Percentiles rank a stretch among this genome's conserved stretches.
phyloP scores from a whole-genome alignment of 1,140 invertebrate species.

The Drosophila nikananu region DNA sequence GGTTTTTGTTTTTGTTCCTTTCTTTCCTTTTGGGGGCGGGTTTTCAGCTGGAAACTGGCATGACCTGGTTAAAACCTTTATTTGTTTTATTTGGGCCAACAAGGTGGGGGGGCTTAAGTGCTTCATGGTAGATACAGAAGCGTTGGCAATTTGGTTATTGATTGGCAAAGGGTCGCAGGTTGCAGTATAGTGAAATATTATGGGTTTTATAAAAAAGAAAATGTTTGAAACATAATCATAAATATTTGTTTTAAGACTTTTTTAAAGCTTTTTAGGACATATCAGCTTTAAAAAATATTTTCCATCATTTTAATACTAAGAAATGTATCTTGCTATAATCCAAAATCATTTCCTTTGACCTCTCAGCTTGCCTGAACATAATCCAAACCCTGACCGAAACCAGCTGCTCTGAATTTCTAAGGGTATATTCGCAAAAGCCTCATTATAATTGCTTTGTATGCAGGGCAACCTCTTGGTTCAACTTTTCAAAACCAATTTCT shows the following conservation, averaged over 20 bases:
- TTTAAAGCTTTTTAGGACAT: too few species aligned
- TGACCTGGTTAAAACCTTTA: conserved; percentile 41
- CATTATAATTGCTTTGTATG: conserved; percentile 20
- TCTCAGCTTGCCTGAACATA: conserved; percentile 5
- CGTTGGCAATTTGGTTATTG: conserved; percentile 17
- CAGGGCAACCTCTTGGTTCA: neutral
- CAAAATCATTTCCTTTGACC: neutral
- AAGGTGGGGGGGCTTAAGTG: conserved; percentile 11
- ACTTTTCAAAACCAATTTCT: conserved; percentile 11
- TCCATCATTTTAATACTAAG: too few species aligned
- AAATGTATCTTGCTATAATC: neutral
- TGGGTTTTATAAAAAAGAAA: neutral
- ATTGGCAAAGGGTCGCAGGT: neutral
- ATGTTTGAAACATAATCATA: neutral
- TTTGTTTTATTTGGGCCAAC: conserved; percentile 22
- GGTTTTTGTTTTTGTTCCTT: neutral
- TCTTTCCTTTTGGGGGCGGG: conserved; percentile 14
- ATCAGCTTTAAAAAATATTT: too few species aligned
- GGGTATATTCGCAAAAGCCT: conserved; percentile 1
- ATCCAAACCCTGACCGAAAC: neutral
- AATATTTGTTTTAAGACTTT: neutral
- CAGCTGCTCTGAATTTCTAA: conserved; percentile 12
- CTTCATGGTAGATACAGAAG: conserved; percentile 5
- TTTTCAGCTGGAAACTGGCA: conserved; percentile 26
- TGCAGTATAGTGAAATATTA: neutral